phyloP scores from a whole-genome alignment of 1,140 invertebrate genomes.

The Halesus radiatus region DNA sequence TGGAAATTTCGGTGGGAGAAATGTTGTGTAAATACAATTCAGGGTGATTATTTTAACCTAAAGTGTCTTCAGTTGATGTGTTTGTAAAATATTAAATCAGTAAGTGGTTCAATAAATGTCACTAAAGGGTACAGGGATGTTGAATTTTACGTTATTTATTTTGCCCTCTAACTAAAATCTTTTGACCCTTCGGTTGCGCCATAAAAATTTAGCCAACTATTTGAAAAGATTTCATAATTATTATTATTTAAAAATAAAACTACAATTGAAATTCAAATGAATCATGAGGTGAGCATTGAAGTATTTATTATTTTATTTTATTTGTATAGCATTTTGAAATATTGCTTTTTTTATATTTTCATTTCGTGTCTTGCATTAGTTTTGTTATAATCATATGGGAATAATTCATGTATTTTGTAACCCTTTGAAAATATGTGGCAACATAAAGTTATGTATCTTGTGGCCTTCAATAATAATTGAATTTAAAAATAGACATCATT shows the following conservation, averaged over 20 bases:
- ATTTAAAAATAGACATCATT: background rate
- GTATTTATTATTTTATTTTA: no score
- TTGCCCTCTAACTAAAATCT: background rate
- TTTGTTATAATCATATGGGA: background rate
- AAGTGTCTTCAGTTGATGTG: slow-evolving; percentile 43
- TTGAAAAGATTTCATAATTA: background rate
- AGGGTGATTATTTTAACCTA: slow-evolving; percentile 41
- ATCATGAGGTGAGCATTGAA: no score
- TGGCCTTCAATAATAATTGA: background rate
- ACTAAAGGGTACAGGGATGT: background rate
- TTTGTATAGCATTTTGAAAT: background rate
- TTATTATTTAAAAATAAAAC: background rate
- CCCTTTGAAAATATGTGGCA: slow-evolving; percentile 5
- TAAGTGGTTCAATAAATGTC: background rate
- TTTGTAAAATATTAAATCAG: slow-evolving; percentile 28
- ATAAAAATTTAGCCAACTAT: background rate
- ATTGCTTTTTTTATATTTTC: no score
- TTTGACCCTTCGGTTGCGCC: background rate
- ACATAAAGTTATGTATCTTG: background rate
- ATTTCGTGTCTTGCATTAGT: no score
- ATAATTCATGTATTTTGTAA: background rate
- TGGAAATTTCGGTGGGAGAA: background rate
- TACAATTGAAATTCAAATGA: background rate
- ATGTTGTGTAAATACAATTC: slow-evolving; percentile 39
- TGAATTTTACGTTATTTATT: background rate